Evolutionary conservation across 2,113 vertebrate species (phyloP), one percentile per base, ranked within the genome.

Genomic region (Hystrix brachyura): DNA sequence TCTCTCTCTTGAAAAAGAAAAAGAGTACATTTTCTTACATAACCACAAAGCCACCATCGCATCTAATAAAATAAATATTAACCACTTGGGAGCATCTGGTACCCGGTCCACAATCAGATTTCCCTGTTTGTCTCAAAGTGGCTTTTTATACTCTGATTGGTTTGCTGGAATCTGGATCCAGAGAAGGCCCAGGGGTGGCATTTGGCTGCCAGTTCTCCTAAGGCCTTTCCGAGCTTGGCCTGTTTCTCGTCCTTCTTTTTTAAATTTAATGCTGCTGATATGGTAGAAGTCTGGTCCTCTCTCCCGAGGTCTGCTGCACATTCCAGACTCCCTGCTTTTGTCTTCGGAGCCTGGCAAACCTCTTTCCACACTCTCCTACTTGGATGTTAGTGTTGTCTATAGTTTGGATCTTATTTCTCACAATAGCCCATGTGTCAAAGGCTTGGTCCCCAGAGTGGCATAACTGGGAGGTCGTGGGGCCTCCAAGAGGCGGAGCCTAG

Each of bases 261-360:
- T 48, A 67, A 29, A 38, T 38, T 1, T 19, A 83, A 65, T 15
- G 43, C 15, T 55, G 32, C 8, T 17, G 59, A 59, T 17, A 10
- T 2, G 15, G 32, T 23, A 25, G 57, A 53, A 43, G 15, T 21
- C 25, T 7, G 27, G 21, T 51, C 64, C 1, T 34, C 48, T 48
- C 53, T 64, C 4, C 21, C 0, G 23, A n/a, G 67, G 46, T 15
- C 0, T 3, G 17, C 10, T n/a, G 17, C 25, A 14, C 0, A 0
- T 7, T 51, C 65, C 4, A 32, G 51, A 29, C 15, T 4, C 17
- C 46, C 32, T 0, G 10, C 53, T 3, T 32, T 21, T 7, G 25
- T 46, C 38, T 48, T 64, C 11, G 1, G 0, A 2, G 2, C 13
- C 2, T 3, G 21, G 65, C 29, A 13, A 6, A 13, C n/a, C 32